phyloP scores from a whole-genome alignment of 1,140 invertebrate species.

The Meloidogyne chitwoodi region DNA sequence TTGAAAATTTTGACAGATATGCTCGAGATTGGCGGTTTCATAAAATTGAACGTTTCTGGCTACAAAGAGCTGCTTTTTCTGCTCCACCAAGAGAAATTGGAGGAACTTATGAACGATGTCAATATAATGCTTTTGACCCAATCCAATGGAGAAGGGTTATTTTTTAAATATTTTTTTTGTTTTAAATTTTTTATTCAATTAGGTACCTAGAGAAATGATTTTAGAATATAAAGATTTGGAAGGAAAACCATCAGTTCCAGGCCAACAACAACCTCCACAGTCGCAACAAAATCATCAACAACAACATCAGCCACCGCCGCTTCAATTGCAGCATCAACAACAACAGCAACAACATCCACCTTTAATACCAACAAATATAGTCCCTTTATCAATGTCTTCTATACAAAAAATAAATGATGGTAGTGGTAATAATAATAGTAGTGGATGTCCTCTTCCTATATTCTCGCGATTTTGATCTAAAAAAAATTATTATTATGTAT shows the following conservation, averaged over 20 bases:
- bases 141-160: slow-evolving; percentile 64
- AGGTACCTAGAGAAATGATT: slow-evolving; percentile 54
- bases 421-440: neutral
- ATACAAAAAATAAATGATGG: neutral
- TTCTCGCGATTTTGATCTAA: slow-evolving; percentile 15
- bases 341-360: neutral
- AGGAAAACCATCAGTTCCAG: slow-evolving; percentile 37
- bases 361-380: slow-evolving; percentile 1
- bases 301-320: neutral
- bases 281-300: neutral
- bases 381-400: neutral
- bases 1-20: slow-evolving; percentile 67
- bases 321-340: neutral
- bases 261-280: slow-evolving; percentile 5
- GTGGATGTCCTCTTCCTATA: slow-evolving; percentile 1
- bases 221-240: slow-evolving; percentile 54
- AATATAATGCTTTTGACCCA: slow-evolving; percentile 97
- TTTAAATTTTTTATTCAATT: slow-evolving; percentile 10
- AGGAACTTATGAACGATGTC: slow-evolving; percentile 87
- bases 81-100: slow-evolving; percentile 73
- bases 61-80: slow-evolving; percentile 74
- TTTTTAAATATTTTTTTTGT: slow-evolving; percentile 15
- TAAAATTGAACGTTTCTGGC: slow-evolving; percentile 97
- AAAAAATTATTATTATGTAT: neutral
- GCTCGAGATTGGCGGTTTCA: slow-evolving; percentile 98